phyloP scores from a whole-genome alignment of 2,797 vertebrate species.

The Corythornis leucogaster region DNA sequence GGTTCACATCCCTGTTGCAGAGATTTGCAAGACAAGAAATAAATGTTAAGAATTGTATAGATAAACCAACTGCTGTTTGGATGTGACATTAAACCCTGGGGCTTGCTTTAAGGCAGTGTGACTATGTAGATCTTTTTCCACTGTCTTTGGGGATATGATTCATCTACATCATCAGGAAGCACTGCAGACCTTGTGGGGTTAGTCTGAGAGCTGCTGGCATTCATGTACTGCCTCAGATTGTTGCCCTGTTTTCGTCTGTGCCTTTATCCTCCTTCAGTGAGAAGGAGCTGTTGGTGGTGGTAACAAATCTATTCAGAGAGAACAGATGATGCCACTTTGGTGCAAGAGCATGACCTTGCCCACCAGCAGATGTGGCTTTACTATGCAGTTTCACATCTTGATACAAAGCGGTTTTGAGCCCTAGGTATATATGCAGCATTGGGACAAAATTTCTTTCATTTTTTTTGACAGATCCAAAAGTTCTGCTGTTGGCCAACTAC shows the following conservation, averaged over 20 bases:
- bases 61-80: not conserved
- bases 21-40: not conserved
- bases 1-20: not conserved
- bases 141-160: not conserved
- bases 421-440: fast-evolving
- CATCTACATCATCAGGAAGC: not conserved
- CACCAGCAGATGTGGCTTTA: not conserved
- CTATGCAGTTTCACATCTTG: not conserved
- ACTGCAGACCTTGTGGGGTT: not conserved
- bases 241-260: not conserved
- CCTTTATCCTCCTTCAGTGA: not conserved
- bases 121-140: fast-evolving
- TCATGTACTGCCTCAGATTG: not conserved
- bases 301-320: not conserved
- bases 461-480: not conserved
- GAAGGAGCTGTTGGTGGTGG: fast-evolving
- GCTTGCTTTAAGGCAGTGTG: not conserved
- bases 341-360: not conserved
- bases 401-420: not conserved
- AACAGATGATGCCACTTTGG: not conserved
- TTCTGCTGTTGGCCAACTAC: not conserved
- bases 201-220: not conserved
- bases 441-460: not conserved
- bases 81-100: not conserved
- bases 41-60: not conserved